Conservation (phyloP, 2,888 invertebrate genomes). For the Lacanobia oleracea region DNA sequence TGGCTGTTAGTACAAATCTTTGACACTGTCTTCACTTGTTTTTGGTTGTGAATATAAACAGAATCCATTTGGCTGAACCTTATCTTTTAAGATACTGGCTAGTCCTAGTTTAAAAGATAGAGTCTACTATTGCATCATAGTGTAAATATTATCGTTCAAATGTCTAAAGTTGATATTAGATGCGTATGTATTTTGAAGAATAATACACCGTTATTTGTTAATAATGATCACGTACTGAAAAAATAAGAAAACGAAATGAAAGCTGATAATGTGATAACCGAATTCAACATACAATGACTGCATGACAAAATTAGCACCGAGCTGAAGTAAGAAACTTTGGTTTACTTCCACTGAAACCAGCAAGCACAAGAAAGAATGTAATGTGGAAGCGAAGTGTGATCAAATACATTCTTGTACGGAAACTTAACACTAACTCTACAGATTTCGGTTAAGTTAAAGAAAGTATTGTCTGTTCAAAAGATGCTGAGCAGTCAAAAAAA, state of each 20-base stretch:
- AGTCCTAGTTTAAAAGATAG: no score
- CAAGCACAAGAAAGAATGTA: background rate
- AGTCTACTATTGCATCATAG: no score
- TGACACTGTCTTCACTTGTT: no score
- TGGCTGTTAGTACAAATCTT: no score
- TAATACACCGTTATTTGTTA: background rate
- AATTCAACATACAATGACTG: background rate
- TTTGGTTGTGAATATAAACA: no score
- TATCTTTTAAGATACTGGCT: no score
- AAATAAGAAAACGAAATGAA: background rate
- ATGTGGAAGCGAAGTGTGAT: background rate
- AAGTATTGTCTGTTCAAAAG: background rate
- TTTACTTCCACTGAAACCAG: no score
- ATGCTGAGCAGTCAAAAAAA: background rate
- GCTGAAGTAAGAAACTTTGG: no score
- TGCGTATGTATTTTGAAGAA: background rate
- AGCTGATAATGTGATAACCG: background rate
- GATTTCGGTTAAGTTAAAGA: background rate
- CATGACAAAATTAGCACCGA: no score
- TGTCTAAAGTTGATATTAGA: background rate
- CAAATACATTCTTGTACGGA: no score
- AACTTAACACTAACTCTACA: background rate
- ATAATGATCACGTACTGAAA: conserved; percentile 11
- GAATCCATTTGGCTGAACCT: no score
- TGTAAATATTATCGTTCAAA: no score